Percentiles rank a stretch among this genome's conserved stretches.
These are phyloP conservation scores for Mus pahari DNA, from an alignment of 2,113 vertebrate genomes.

Conservation along the genomic window DNA sequence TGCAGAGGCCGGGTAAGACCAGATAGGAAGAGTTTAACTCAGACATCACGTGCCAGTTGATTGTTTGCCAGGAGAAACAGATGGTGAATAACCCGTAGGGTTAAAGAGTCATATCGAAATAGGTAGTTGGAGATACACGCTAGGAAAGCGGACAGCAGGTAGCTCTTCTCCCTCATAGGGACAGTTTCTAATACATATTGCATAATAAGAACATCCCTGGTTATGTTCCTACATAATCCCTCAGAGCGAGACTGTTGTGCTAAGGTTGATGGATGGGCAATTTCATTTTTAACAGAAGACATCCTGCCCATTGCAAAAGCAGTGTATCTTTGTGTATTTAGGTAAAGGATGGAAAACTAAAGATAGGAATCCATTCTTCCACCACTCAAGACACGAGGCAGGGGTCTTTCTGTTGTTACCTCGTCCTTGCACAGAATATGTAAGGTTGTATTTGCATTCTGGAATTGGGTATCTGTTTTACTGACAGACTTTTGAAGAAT, in stretches of 20 bases:
- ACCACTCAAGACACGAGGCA: neutral
- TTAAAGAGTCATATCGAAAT: neutral
- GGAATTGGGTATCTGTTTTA: neutral
- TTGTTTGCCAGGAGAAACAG: neutral
- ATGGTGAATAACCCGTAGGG: neutral
- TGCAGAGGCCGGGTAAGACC: neutral
- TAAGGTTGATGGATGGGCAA: neutral
- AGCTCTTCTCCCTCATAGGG: neutral
- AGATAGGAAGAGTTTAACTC: neutral
- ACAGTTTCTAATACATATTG: neutral
- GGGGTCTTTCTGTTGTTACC: neutral
- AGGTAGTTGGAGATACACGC: neutral
- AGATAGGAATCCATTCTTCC: neutral
- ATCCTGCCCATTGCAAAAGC: neutral
- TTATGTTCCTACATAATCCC: neutral
- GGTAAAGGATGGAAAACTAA: slow-evolving; percentile 8
- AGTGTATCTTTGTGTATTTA: neutral
- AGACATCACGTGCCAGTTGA: fast-evolving
- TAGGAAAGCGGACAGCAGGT: neutral
- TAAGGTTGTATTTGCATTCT: slow-evolving; percentile 31
- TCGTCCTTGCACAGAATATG: slow-evolving; percentile 5
- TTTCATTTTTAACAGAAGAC: slow-evolving; percentile 15
- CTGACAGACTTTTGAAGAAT: slow-evolving; percentile 43
- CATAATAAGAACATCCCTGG: neutral
- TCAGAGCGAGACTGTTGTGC: neutral